Percentiles rank a stretch among this genome's conserved stretches.
Evolutionary conservation across 1,140 invertebrate genomes (phyloP).

Genomic region (Metaphire vulgaris): DNA sequence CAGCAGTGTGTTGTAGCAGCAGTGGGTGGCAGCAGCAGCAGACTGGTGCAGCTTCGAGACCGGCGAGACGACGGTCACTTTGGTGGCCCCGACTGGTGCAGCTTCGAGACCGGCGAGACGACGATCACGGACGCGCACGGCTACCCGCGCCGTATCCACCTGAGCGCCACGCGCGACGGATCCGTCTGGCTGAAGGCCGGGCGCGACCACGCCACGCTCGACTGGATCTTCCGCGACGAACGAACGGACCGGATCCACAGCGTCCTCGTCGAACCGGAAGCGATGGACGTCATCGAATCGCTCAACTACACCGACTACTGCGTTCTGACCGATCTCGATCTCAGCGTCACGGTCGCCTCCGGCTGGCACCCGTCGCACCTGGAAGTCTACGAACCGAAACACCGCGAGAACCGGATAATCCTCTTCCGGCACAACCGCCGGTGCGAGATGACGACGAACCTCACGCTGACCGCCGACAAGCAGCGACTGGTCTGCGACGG

Average conservation of each 20-base stretch:
- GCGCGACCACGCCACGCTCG: background rate
- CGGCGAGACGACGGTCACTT: too few species aligned
- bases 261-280: background rate
- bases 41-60: too few species aligned
- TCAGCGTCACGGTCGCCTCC: constrained; percentile 9
- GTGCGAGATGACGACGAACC: constrained; percentile 17
- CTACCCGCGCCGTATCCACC: constrained; percentile 15
- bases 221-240: constrained; percentile 3
- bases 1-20: too few species aligned
- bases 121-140: constrained; percentile 20
- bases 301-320: too few species aligned
- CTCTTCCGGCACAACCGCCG: constrained; percentile 8
- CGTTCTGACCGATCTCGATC: constrained; percentile 22
- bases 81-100: constrained; percentile 23
- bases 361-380: constrained; percentile 27
- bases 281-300: constrained; percentile 17
- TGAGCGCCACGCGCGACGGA: constrained; percentile 25
- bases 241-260: background rate
- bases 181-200: constrained; percentile 24
- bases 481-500: constrained; percentile 28
- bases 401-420: constrained; percentile 14
- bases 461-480: constrained; percentile 26
- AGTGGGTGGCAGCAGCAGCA: too few species aligned
- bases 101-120: constrained; percentile 27
- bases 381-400: constrained; percentile 6